Percentiles rank a stretch among this genome's conserved stretches.
phyloP scores from a whole-genome alignment of 2,888 invertebrate species.

The Fabriciana adippe region DNA sequence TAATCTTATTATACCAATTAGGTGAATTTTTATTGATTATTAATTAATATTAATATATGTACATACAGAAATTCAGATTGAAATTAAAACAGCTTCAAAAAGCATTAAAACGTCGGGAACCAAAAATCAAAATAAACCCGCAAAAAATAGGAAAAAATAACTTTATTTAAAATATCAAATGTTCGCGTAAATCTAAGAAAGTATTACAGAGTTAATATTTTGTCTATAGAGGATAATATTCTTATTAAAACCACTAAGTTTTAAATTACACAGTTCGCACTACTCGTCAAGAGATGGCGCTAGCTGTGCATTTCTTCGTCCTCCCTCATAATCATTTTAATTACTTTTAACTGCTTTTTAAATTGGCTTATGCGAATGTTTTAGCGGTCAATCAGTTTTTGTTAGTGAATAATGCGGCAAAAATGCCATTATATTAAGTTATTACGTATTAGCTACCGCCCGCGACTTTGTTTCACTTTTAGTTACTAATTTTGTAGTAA shows the following conservation, averaged over 20 bases:
- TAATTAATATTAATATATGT: too few relatives aligned
- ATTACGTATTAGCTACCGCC: constrained; percentile 30
- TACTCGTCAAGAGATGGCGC: constrained; percentile 70
- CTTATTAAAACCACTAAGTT: neutral
- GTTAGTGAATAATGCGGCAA: constrained; percentile 26
- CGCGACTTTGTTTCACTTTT: constrained; percentile 1
- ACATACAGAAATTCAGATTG: too few relatives aligned
- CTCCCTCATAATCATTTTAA: constrained; percentile 53
- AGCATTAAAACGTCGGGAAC: too few relatives aligned
- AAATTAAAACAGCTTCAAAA: too few relatives aligned
- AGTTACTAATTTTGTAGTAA: neutral
- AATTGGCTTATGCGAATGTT: constrained; percentile 46
- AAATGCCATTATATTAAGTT: constrained; percentile 42
- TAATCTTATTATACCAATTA: too few relatives aligned
- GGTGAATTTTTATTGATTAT: too few relatives aligned
- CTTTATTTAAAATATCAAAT: too few relatives aligned
- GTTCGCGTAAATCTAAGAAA: too few relatives aligned
- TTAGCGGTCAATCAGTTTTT: constrained; percentile 41
- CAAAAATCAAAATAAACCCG: too few relatives aligned
- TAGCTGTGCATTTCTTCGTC: constrained; percentile 29
- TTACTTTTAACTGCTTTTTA: constrained; percentile 55
- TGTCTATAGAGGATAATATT: too few relatives aligned
- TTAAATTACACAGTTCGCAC: constrained; percentile 37
- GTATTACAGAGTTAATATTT: too few relatives aligned
- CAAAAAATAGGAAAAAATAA: too few relatives aligned